Base-by-base conservation (phyloP, 2,113 vertebrate genomes). In the Lophochroa leadbeateri region DNA sequence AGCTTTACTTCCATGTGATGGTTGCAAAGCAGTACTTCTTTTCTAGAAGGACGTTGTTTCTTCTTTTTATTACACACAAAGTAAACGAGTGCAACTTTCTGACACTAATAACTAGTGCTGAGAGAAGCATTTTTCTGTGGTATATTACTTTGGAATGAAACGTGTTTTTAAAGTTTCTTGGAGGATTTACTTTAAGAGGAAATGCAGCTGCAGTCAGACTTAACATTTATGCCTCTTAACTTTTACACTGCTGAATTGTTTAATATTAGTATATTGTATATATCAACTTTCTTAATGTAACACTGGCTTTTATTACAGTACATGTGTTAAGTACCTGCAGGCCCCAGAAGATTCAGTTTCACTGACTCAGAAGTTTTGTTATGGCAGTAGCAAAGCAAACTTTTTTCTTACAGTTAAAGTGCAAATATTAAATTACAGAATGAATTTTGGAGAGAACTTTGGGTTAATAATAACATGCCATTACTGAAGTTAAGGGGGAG, bases 41-140 rank as follows among this genome's bases (percentile, higher is more conserved):
- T 27, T 82, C 28, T 85, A 43, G 67, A 72, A 79, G 43, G 29
- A 88, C 3, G 2, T 0, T 0, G 0, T 31, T 58, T 70, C 3
- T 64, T 50, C 15, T 72, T 72, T n/a, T 63, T 49, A 6, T 70
- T 33, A 44, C 53, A 81, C 25, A 28, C 57, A 57, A 49, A 27
- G 13, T n/a, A 43, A 23, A 43, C 37, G 17, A 33, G 19, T 53
- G 17, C 13, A 44, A 24, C 31, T 16, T 84, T 84, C 31, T 68
- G 49, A 79, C 17, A 13, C 6, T 27, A 46, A 33, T 72, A 87
- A 84, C 7, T 46, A 57, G 19, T 57, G 17, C 17, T n/a, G 47
- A 84, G 60, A 63, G 46, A 52, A 69, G 13, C 3, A 27, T 55
- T 79, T 46, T 85, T 75, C 35, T 76, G 35, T 41, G 47, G 35